These are phyloP conservation scores for Trypoxylus dichotomus DNA, from an alignment of 1,140 invertebrate genomes.

Conservation along the genomic window DNA sequence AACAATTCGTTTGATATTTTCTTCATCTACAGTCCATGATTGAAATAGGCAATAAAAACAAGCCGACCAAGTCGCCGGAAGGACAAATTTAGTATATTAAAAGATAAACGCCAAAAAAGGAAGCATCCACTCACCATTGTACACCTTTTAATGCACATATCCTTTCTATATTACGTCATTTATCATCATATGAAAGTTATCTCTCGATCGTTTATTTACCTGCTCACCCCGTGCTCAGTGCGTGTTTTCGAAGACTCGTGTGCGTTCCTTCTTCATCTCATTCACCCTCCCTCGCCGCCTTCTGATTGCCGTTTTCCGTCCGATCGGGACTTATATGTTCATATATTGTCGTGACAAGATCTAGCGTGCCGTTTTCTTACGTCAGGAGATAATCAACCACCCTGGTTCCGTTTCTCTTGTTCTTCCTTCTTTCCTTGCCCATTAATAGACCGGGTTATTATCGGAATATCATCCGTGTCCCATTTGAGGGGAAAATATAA, in stretches of 20 bases:
- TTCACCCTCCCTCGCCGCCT: background rate
- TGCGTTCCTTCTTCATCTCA: background rate
- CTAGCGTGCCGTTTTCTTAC: background rate
- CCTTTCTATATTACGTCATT: background rate
- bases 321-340: background rate
- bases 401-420: background rate
- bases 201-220: background rate
- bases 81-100: background rate
- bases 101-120: background rate
- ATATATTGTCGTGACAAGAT: background rate
- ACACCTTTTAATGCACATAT: background rate
- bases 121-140: background rate
- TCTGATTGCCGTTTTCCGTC: background rate
- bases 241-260: background rate
- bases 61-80: background rate
- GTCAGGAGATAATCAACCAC: background rate
- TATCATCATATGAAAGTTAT: background rate
- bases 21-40: too few species aligned
- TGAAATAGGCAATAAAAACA: background rate
- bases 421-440: background rate
- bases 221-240: background rate
- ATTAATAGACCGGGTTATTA: background rate
- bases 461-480: background rate
- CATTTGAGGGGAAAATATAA: background rate
- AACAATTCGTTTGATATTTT: too few species aligned